phyloP scores from a whole-genome alignment of 2,888 invertebrate species.

The Protophormia terraenovae region DNA sequence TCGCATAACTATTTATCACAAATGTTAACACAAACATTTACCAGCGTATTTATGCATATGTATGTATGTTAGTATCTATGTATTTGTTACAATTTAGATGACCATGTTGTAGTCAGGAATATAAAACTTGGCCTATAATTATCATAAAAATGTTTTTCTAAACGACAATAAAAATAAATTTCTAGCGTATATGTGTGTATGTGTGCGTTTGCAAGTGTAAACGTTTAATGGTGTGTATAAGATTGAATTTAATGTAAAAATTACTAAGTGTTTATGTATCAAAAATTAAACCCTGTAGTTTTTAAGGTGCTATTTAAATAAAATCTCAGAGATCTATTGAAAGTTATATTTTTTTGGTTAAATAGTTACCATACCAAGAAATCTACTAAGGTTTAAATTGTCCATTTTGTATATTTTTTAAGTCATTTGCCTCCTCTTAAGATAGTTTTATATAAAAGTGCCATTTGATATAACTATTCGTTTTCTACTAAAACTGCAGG shows the following conservation, averaged over 20 bases:
- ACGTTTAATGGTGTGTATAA: conserved; percentile 19
- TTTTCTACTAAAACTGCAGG: no score
- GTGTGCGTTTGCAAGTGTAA: neutral
- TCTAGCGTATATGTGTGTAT: neutral
- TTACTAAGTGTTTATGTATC: conserved; percentile 3
- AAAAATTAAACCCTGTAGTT: no score
- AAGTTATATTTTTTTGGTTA: no score
- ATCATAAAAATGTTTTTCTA: conserved; percentile 13
- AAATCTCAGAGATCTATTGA: no score
- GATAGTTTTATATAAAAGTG: no score
- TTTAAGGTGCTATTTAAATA: no score
- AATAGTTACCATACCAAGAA: no score
- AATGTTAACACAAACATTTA: neutral
- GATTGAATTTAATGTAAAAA: conserved; percentile 24
- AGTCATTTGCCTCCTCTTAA: no score
- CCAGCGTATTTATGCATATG: neutral
- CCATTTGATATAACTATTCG: no score
- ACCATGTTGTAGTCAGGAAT: neutral
- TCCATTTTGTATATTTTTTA: no score
- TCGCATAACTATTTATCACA: neutral
- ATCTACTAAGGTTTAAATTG: no score
- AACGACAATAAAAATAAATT: conserved; percentile 25
- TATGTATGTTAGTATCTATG: neutral
- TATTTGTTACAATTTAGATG: neutral
- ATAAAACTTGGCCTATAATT: conserved; percentile 14